Percentiles rank a stretch among this genome's conserved stretches.
Evolutionary conservation across 2,888 invertebrate genomes (phyloP).

Genomic region (Polydrusus cervinus): DNA sequence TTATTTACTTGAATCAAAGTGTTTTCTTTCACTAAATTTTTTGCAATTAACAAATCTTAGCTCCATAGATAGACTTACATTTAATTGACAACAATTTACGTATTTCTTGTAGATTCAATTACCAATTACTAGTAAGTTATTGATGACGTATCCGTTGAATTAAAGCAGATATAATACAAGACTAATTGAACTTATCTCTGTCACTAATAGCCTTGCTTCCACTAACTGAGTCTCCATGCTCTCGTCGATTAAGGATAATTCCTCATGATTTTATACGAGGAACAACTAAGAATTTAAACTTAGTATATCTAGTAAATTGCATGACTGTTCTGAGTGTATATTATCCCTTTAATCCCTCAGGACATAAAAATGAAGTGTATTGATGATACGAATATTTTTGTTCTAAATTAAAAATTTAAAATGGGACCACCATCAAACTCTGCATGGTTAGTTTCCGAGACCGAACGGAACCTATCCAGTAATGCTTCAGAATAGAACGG

Average conservation of each 20-base stretch:
- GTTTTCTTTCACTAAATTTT: neutral
- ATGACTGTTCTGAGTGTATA: no score
- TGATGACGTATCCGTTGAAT: slow-evolving; percentile 42
- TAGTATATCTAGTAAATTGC: no score
- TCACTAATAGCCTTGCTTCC: slow-evolving; percentile 40
- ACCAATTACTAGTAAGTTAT: slow-evolving; percentile 47
- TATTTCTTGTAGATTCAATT: slow-evolving; percentile 38
- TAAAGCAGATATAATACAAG: slow-evolving; percentile 48
- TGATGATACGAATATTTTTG: no score
- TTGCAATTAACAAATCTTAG: neutral
- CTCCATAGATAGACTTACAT: slow-evolving; percentile 11
- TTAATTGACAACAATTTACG: slow-evolving; percentile 37
- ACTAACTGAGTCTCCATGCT: slow-evolving; percentile 32
- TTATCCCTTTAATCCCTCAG: no score
- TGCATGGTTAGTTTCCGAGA: no score
- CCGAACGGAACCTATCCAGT: no score
- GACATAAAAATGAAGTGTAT: no score
- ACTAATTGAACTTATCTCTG: slow-evolving; percentile 54
- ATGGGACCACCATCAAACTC: no score
- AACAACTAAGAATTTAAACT: neutral
- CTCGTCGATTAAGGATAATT: slow-evolving; percentile 24
- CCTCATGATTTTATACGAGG: slow-evolving; percentile 2
- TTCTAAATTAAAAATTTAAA: no score
- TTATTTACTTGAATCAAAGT: neutral
- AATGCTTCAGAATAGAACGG: no score